Conservation (phyloP, 30 jellyfish, hydroid and myxozoan genomes). For the Morbakka virulenta region DNA sequence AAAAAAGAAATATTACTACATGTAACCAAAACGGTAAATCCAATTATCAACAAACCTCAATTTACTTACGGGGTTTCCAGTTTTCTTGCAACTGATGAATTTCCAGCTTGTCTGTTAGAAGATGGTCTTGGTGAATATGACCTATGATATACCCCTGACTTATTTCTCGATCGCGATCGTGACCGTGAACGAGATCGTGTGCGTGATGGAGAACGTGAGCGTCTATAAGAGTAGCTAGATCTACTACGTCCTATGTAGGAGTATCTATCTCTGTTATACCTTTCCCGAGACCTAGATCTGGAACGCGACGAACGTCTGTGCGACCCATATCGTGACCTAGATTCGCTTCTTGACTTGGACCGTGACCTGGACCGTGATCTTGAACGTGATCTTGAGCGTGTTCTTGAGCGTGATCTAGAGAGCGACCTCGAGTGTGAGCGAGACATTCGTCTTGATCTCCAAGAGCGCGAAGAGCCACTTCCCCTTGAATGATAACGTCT, state of each 20-base stretch:
- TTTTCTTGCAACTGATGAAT: neutral
- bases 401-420: slow-evolving; percentile 56
- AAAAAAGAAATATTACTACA: too few species aligned
- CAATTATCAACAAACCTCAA: too few species aligned
- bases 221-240: too few species aligned
- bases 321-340: slow-evolving; percentile 59
- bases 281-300: too few species aligned
- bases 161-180: neutral
- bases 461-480: neutral
- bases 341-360: slow-evolving; percentile 56
- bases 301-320: too few species aligned
- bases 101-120: neutral
- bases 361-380: slow-evolving; percentile 68
- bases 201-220: neutral
- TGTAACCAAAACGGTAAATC: too few species aligned
- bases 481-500: neutral
- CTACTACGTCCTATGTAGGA: too few species aligned
- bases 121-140: neutral
- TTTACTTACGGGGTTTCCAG: neutral
- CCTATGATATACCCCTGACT: neutral
- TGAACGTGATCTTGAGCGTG: slow-evolving; percentile 48
- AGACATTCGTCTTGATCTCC: slow-evolving; percentile 4
- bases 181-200: neutral
- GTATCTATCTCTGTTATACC: too few species aligned
- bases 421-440: slow-evolving; percentile 51